Evolutionary conservation across 1,140 invertebrate genomes (phyloP).

Genomic region (Campoletis sonorensis): DNA sequence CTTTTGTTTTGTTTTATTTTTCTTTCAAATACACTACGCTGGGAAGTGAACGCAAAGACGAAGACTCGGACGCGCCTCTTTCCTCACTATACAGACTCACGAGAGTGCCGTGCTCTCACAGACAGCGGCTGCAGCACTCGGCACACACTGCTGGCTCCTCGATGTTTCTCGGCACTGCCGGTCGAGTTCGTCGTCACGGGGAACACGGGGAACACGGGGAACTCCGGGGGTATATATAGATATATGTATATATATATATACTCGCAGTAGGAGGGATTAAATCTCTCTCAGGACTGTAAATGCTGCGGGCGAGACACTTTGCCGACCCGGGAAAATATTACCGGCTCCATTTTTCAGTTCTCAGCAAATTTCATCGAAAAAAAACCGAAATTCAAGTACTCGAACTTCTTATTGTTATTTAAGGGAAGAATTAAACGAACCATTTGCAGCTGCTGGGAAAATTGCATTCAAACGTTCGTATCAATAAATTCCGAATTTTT

Average conservation of each 20-base stretch:
- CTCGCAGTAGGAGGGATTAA: constrained; percentile 54
- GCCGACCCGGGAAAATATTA: constrained; percentile 22
- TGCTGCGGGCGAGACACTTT: constrained; percentile 21
- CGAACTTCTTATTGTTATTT: no score
- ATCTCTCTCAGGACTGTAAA: constrained; percentile 51
- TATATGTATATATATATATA: constrained; percentile 12
- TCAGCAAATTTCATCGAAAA: not conserved
- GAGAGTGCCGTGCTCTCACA: constrained; percentile 44
- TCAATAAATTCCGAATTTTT: no score
- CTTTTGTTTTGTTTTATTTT: no score
- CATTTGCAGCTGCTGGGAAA: no score
- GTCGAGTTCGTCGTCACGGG: constrained; percentile 38
- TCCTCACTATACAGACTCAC: constrained; percentile 32
- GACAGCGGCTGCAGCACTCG: constrained; percentile 54
- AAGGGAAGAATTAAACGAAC: no score
- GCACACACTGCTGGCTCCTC: constrained; percentile 49
- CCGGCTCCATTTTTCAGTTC: constrained; percentile 14
- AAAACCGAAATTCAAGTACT: not conserved
- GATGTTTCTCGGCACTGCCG: constrained; percentile 43
- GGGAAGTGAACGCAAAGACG: constrained; percentile 24
- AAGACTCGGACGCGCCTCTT: constrained; percentile 44
- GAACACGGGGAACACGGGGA: constrained; percentile 46
- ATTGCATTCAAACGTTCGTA: no score
- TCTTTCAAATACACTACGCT: not conserved
- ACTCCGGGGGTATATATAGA: not conserved